Percentiles rank a stretch among this genome's conserved stretches.
These are phyloP conservation scores for Artibeus lituratus DNA, from an alignment of 2,797 vertebrate species.

Conservation along the genomic window DNA sequence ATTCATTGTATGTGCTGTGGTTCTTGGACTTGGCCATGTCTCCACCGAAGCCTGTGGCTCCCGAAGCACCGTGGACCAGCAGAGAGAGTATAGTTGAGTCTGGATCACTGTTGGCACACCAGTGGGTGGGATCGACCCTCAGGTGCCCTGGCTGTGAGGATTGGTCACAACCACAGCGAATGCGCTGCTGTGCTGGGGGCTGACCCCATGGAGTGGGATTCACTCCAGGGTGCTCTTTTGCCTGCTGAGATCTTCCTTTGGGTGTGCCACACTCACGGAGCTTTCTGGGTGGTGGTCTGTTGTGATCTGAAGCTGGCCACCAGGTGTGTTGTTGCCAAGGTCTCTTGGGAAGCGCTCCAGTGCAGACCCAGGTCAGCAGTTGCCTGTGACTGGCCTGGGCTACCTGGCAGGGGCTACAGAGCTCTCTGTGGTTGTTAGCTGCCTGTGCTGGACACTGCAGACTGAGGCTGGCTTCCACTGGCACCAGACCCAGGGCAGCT, in stretches of 20 bases:
- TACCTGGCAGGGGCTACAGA: neutral
- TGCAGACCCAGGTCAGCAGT: neutral
- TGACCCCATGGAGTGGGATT: neutral
- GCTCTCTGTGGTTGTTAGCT: neutral
- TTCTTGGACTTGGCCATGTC: neutral
- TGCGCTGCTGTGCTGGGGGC: neutral
- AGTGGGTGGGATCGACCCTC: neutral
- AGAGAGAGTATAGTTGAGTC: neutral
- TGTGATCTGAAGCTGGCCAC: neutral
- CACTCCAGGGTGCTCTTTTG: neutral
- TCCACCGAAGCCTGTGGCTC: neutral
- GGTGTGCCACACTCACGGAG: neutral
- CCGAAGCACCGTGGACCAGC: neutral
- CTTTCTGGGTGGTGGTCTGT: neutral
- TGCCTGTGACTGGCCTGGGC: neutral
- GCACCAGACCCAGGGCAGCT: neutral
- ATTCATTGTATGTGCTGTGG: neutral
- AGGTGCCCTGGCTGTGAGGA: neutral
- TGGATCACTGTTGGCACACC: neutral
- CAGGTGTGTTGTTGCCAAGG: neutral
- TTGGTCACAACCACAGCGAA: neutral
- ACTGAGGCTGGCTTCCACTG: neutral
- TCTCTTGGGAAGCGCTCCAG: neutral
- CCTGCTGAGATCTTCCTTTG: neutral
- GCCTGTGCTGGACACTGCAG: neutral